Conservation (phyloP, 1,140 invertebrate species). For the Dryas iulia region DNA sequence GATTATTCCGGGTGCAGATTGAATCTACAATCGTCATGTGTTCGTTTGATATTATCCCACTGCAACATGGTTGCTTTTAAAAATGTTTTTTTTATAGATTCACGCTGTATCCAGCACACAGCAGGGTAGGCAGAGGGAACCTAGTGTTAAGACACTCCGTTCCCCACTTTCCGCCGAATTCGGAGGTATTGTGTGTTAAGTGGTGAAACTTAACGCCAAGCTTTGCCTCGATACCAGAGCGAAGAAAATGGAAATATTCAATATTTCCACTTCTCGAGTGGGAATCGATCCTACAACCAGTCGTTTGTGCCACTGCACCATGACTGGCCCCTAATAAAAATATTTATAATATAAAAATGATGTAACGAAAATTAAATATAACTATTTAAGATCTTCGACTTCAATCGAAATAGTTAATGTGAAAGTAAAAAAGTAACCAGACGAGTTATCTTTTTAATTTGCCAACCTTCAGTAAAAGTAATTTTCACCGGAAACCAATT, state of each 20-base stretch:
- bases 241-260: not conserved
- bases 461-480: not conserved
- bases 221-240: not conserved
- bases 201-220: not conserved
- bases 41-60: too few species aligned
- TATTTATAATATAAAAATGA: too few species aligned
- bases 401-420: not conserved
- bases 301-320: too few species aligned
- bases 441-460: not conserved
- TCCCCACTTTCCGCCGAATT: not conserved
- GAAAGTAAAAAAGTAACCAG: not conserved
- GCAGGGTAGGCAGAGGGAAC: too few species aligned
- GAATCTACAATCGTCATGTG: too few species aligned
- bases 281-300: too few species aligned
- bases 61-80: too few species aligned
- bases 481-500: conserved; percentile 1
- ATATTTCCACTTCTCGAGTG: not conserved
- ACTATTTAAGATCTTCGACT: not conserved
- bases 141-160: not conserved
- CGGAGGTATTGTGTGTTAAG: not conserved
- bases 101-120: not conserved
- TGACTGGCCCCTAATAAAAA: too few species aligned
- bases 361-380: too few species aligned
- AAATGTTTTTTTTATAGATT: not conserved
- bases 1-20: too few species aligned